phyloP scores from a whole-genome alignment of 2,888 invertebrate genomes.

The Atrina japonica region DNA sequence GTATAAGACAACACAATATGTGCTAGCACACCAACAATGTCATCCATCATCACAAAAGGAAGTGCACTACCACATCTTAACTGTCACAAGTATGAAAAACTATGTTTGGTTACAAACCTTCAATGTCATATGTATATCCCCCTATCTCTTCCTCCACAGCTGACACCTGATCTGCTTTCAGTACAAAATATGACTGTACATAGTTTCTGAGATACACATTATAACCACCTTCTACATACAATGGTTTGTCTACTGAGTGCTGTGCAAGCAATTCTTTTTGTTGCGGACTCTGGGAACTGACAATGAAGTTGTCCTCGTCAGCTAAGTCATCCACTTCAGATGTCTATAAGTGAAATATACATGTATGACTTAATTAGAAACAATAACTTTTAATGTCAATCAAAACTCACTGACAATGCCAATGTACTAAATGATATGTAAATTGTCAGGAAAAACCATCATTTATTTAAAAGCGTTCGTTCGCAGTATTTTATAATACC shows the following conservation, averaged over 20 bases:
- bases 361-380: neutral
- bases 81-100: no score
- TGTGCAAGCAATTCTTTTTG: conserved; percentile 87
- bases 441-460: neutral
- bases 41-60: no score
- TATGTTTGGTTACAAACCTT: conserved; percentile 1
- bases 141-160: conserved; percentile 5
- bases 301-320: conserved; percentile 95
- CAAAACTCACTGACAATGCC: neutral
- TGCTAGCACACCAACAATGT: conserved; percentile 47
- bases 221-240: conserved; percentile 93
- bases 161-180: conserved; percentile 86
- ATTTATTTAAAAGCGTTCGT: neutral
- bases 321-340: conserved; percentile 86
- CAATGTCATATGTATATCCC: conserved; percentile 28
- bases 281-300: conserved; percentile 90
- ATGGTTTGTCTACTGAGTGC: conserved; percentile 84
- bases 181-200: conserved; percentile 90
- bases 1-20: neutral
- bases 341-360: conserved; percentile 82
- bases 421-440: neutral
- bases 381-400: no score
- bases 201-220: conserved; percentile 89
- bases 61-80: no score
- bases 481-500: neutral